Percentiles rank a stretch among this genome's conserved stretches.
phyloP scores from a whole-genome alignment of 2,888 invertebrate genomes.

The Caenorhabditis uteleia region DNA sequence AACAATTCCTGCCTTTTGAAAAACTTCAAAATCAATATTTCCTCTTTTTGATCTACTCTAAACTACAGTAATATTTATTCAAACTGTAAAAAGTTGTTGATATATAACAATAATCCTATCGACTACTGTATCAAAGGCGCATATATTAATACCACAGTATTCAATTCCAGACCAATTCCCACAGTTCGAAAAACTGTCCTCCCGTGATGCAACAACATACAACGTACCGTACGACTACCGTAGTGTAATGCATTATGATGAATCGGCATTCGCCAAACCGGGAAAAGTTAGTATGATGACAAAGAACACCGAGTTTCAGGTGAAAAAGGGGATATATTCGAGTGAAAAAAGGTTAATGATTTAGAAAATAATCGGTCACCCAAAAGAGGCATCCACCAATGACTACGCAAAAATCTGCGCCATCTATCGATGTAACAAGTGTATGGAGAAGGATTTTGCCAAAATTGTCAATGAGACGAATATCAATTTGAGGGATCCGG shows the following conservation, averaged over 20 bases:
- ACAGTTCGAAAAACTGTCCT: slow-evolving; percentile 57
- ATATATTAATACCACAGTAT: neutral
- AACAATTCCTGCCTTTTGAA: too few relatives aligned
- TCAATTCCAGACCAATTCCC: slow-evolving; percentile 36
- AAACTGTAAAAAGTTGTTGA: too few relatives aligned
- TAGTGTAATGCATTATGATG: slow-evolving; percentile 60
- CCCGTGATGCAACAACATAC: slow-evolving; percentile 56
- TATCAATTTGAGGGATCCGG: slow-evolving; percentile 14
- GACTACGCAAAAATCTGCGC: slow-evolving; percentile 64
- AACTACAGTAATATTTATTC: too few relatives aligned
- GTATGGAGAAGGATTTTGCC: slow-evolving; percentile 40
- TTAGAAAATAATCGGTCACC: slow-evolving; percentile 59
- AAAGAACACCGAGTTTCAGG: slow-evolving; percentile 49
- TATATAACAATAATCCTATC: too few relatives aligned
- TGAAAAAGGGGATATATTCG: slow-evolving; percentile 4
- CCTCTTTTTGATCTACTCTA: too few relatives aligned
- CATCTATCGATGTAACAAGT: slow-evolving; percentile 52
- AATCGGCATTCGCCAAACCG: slow-evolving; percentile 57
- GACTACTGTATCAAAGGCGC: neutral
- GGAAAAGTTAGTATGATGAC: slow-evolving; percentile 60
- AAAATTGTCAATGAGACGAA: slow-evolving; percentile 10
- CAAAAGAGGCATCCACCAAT: slow-evolving; percentile 52
- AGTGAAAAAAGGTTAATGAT: slow-evolving; percentile 2
- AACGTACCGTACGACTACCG: slow-evolving; percentile 59
- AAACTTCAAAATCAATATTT: too few relatives aligned